A percentile compares a stretch with the other conserved stretches of the same genome.
Conservation (phyloP, 2,113 vertebrate genomes). For the Dryoscopus gambensis region DNA sequence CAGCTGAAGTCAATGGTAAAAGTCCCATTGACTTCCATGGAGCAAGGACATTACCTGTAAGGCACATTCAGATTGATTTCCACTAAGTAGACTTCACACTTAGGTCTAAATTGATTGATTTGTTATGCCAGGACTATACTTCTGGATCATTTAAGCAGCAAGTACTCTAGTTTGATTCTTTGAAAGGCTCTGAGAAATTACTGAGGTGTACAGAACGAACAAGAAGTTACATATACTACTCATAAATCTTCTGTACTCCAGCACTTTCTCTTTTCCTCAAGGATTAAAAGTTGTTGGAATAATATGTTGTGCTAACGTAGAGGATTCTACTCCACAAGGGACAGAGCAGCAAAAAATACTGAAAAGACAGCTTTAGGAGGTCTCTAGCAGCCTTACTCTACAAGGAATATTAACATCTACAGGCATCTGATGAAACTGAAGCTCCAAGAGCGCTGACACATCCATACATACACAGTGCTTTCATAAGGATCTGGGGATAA, state of each 20-base stretch:
- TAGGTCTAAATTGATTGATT: slow-evolving; percentile 5
- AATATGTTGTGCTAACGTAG: background rate
- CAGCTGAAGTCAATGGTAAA: background rate
- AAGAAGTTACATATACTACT: background rate
- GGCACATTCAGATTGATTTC: background rate
- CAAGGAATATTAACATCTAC: background rate
- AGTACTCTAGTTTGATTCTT: background rate
- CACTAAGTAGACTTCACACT: background rate
- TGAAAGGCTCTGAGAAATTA: slow-evolving; percentile 16
- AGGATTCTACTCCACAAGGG: background rate
- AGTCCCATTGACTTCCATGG: background rate
- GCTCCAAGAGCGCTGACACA: background rate
- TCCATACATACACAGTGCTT: background rate
- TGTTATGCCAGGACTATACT: background rate
- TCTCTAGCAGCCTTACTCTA: background rate
- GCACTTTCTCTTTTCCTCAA: background rate
- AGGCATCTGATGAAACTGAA: background rate
- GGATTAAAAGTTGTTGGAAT: background rate
- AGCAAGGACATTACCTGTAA: background rate
- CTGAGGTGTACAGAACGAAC: background rate
- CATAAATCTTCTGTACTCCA: slow-evolving; percentile 13
- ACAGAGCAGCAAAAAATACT: background rate
- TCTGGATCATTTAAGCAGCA: slow-evolving; percentile 12
- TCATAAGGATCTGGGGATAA: background rate
- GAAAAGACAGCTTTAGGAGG: background rate